Evolutionary conservation across 2,113 vertebrate genomes (phyloP).

Genomic region (Garra rufa): DNA sequence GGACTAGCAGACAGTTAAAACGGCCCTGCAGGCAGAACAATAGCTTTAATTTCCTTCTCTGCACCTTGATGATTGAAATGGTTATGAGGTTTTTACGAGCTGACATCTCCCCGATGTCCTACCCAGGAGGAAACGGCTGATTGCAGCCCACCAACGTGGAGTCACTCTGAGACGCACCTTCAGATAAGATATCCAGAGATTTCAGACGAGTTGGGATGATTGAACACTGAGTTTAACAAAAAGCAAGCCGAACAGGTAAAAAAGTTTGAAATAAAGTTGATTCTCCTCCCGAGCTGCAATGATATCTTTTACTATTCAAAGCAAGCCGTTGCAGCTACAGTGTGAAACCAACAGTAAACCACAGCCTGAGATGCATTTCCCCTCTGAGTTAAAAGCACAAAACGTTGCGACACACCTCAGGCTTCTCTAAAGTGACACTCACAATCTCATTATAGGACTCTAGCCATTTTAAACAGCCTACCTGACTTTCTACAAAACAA

Average conservation of each 20-base stretch:
- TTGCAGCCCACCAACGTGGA: conserved; percentile 31
- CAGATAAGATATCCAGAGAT: conserved; percentile 2
- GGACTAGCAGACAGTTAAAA: conserved; percentile 71
- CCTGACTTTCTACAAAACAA: neutral
- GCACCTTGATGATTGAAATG: conserved; percentile 54
- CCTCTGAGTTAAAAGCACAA: conserved; percentile 55
- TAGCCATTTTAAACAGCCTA: conserved; percentile 2
- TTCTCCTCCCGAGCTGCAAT: conserved; percentile 44
- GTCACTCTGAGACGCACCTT: neutral
- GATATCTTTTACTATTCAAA: conserved; percentile 62
- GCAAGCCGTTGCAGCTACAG: conserved; percentile 59
- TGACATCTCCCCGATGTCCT: conserved; percentile 47
- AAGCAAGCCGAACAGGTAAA: neutral
- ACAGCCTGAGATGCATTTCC: conserved; percentile 62
- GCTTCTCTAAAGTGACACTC: conserved; percentile 47
- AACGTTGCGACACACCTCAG: conserved; percentile 57
- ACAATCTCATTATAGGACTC: conserved; percentile 32
- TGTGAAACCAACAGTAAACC: conserved; percentile 63
- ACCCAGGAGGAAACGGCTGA: conserved; percentile 59
- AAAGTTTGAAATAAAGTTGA: conserved; percentile 45
- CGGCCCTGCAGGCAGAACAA: conserved; percentile 68
- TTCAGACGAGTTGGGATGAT: neutral
- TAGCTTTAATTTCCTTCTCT: conserved; percentile 77
- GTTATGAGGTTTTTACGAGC: conserved; percentile 62
- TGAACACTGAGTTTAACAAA: conserved; percentile 9